A percentile compares a stretch with the other conserved stretches of the same genome.
Conservation (phyloP, 1,140 invertebrate species). For the Andricus grossulariae region DNA sequence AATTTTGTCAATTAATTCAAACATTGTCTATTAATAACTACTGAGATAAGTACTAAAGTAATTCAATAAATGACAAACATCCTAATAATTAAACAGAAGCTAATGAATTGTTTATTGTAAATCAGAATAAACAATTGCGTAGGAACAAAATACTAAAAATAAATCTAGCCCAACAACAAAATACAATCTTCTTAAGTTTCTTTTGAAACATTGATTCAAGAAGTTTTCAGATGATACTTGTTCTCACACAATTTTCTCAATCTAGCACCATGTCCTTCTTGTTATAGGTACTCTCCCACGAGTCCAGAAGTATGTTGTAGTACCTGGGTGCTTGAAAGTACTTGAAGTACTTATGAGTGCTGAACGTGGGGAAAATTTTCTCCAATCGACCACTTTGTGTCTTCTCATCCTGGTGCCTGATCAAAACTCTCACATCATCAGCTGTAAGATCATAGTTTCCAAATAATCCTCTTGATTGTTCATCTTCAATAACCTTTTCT, state of each 20-base stretch:
- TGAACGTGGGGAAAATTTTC: constrained; percentile 90
- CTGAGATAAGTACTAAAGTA: too few species aligned
- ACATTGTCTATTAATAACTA: too few species aligned
- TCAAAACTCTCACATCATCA: constrained; percentile 91
- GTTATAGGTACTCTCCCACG: constrained; percentile 90
- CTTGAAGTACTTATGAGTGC: constrained; percentile 86
- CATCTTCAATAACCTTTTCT: constrained; percentile 78
- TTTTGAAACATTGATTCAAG: too few species aligned
- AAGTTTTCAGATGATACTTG: constrained; percentile 80
- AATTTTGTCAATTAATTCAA: too few species aligned
- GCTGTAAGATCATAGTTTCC: constrained; percentile 87
- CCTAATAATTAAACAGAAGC: too few species aligned
- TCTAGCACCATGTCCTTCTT: constrained; percentile 81
- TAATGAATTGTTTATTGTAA: too few species aligned
- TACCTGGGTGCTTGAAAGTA: constrained; percentile 92
- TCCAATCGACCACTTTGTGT: constrained; percentile 85
- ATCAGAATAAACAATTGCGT: too few species aligned
- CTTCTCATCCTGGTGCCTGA: constrained; percentile 94
- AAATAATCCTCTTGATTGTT: constrained; percentile 83
- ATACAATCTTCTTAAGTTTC: too few species aligned
- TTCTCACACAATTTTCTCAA: constrained; percentile 83
- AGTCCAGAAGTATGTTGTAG: constrained; percentile 94
- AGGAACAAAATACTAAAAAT: too few species aligned
- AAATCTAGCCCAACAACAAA: too few species aligned
- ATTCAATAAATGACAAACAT: too few species aligned